Base-by-base conservation (phyloP, 2,797 vertebrate genomes). In the Onychomys arenicola region DNA sequence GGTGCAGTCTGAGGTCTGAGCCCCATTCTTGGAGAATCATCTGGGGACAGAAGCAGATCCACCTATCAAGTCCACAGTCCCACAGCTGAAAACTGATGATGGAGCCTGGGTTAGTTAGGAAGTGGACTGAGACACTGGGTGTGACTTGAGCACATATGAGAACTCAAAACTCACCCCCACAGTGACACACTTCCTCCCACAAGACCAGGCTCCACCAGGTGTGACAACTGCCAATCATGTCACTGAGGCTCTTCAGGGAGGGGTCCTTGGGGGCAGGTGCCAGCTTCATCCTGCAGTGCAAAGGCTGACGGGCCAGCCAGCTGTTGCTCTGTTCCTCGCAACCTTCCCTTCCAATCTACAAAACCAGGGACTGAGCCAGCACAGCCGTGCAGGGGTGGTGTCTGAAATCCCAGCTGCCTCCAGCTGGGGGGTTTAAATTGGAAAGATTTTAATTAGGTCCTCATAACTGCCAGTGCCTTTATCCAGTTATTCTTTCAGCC, bases 371-470 rank as follows among this genome's bases (percentile, higher is more conserved):
- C 40, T 0, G 4, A 75, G 52, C 25, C 8, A 37, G 65, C 71
- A 2, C 5, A 9, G 8, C 75, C 5, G 9, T 2, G 49, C 61
- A 2, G 11, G 69, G 34, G 23, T 37, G 73, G 19, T 12, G 23
- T n/a, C 89, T 65, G 37, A 19, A 43, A 69, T 55, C 86, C 16
- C 95, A 91, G 94, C 91, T 67, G 75, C 61, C 71, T 81, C 52
- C 2, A 91, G 32, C 92, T 86, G 67, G 40, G 49, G 78, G 81
- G 7, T 57, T 57, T 71, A 57, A 57, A 82, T 71, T 71, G 65
- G 78, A 59, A 73, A 52, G 83, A 43, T 19, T 86, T 77, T 86
- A 91, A 91, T 94, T 40, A 81, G 82, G 83, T 73, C 77, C 78
- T 91, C 37, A 5, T 89, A 25, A 90, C 37, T 23, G 21, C 94